phyloP scores from a whole-genome alignment of 2,888 invertebrate species.

The Rotaria macrura region DNA sequence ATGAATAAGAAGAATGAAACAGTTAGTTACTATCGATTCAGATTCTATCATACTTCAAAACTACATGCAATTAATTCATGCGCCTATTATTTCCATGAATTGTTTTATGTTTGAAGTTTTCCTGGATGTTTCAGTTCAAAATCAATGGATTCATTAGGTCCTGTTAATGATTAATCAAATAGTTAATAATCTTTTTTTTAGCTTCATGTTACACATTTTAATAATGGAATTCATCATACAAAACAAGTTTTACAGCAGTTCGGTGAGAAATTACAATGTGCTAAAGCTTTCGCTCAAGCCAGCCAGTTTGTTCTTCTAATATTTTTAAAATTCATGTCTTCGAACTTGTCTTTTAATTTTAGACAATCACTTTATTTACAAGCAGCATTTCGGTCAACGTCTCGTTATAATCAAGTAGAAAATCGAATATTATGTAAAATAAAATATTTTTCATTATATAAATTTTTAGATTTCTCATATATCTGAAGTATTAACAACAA shows the following conservation, averaged over 20 bases:
- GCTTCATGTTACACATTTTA: not conserved
- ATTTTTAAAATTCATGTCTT: too few species aligned
- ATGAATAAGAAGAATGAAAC: too few species aligned
- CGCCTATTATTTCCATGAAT: too few species aligned
- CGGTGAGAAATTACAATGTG: conserved; percentile 11
- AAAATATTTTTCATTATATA: not conserved
- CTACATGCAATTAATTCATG: too few species aligned
- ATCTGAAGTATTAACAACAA: conserved; percentile 4
- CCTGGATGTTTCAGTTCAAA: too few species aligned
- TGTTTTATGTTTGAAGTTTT: too few species aligned
- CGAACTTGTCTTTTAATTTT: not conserved
- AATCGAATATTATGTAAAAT: not conserved
- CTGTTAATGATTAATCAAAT: too few species aligned
- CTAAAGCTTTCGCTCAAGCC: not conserved
- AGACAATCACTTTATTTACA: conserved; percentile 20
- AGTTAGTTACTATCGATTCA: too few species aligned
- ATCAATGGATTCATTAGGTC: too few species aligned
- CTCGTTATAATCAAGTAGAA: not conserved
- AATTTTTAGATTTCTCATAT: not conserved
- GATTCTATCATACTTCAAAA: too few species aligned
- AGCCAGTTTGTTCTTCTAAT: not conserved
- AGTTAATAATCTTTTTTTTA: not conserved
- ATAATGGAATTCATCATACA: conserved; percentile 7
- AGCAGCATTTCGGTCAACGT: not conserved
- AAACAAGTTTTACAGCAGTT: conserved; percentile 9